These are phyloP conservation scores for Trachelus troglodyta DNA, from an alignment of 2,888 invertebrate genomes.

Conservation along the genomic window DNA sequence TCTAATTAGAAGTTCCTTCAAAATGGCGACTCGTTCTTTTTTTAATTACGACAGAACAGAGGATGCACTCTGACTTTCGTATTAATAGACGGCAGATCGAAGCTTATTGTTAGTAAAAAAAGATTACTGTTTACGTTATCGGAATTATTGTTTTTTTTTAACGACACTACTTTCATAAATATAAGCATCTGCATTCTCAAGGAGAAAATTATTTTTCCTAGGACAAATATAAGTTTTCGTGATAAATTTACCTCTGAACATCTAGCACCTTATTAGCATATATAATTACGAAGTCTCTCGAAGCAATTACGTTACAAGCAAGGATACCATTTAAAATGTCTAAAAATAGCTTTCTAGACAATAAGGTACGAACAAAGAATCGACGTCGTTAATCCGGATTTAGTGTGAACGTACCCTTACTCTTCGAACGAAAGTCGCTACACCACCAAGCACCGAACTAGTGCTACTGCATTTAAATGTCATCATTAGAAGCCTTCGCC, in stretches of 20 bases:
- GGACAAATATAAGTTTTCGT: background rate
- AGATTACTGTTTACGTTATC: background rate
- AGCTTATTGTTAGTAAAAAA: background rate
- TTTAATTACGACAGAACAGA: background rate
- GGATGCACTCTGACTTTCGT: background rate
- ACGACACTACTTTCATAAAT: background rate
- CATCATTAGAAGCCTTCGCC: slow-evolving; percentile 63
- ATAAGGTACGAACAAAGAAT: slow-evolving; percentile 8
- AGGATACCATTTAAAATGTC: background rate
- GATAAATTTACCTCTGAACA: too few relatives aligned
- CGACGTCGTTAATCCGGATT: slow-evolving; percentile 13
- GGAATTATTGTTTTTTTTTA: background rate
- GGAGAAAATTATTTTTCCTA: background rate
- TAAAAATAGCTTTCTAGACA: background rate
- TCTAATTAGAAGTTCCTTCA: background rate
- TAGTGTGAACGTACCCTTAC: slow-evolving; percentile 45
- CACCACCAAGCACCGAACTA: slow-evolving; percentile 59
- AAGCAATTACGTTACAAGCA: background rate
- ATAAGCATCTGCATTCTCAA: background rate
- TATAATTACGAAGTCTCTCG: background rate
- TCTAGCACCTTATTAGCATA: too few relatives aligned
- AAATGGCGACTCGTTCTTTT: background rate
- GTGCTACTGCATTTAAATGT: slow-evolving; percentile 67
- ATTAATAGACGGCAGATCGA: background rate
- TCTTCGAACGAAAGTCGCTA: slow-evolving; percentile 33